phyloP scores from a whole-genome alignment of 2,888 invertebrate species.

The Dioctria rufipes region DNA sequence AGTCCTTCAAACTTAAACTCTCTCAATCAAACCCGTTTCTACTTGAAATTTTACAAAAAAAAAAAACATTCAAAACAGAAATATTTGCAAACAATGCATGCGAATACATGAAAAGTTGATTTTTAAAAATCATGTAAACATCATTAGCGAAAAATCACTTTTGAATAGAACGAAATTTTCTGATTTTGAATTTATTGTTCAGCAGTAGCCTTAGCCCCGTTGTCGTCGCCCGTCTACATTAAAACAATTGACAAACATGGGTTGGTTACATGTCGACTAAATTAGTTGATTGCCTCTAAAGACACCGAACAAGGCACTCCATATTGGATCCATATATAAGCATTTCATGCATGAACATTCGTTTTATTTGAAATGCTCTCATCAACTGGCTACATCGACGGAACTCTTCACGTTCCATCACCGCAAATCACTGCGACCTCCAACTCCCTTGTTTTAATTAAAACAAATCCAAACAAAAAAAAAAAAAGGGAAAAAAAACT shows the following conservation, averaged over 20 bases:
- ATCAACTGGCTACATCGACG: constrained; percentile 56
- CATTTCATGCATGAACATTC: constrained; percentile 58
- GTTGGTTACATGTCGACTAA: constrained; percentile 47
- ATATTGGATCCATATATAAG: constrained; percentile 57
- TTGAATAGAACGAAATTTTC: constrained; percentile 36
- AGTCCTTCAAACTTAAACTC: no score
- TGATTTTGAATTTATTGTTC: constrained; percentile 30
- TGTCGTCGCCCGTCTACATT: background rate
- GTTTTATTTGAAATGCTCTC: constrained; percentile 58
- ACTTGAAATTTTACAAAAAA: no score
- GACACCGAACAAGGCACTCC: constrained; percentile 47
- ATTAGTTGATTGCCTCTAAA: constrained; percentile 51
- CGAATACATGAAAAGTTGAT: no score
- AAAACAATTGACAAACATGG: constrained; percentile 47
- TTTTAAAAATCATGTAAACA: no score
- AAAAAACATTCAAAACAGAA: background rate
- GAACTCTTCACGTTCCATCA: constrained; percentile 37
- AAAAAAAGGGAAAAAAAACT: constrained; percentile 48
- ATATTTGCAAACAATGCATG: background rate
- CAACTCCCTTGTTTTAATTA: constrained; percentile 57
- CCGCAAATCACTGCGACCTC: constrained; percentile 56
- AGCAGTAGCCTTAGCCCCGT: background rate
- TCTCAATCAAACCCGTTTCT: no score
- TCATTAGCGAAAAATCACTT: constrained; percentile 10
- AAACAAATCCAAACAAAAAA: constrained; percentile 56